These are phyloP conservation scores for Tetranychus cinnabarinus DNA, from an alignment of 1,140 invertebrate genomes.

Conservation along the genomic window DNA sequence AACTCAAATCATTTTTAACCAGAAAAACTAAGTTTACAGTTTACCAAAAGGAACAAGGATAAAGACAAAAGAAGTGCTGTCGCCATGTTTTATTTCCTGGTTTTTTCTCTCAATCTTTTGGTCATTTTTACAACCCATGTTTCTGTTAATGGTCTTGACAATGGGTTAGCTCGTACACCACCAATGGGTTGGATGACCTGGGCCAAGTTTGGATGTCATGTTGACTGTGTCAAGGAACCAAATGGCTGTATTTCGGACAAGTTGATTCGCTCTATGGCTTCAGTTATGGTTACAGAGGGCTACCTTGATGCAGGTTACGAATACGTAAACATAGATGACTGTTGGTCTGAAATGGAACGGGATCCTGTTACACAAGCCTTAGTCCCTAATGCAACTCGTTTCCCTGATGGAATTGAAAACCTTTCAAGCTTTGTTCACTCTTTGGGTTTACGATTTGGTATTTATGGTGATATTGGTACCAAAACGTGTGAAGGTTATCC, in stretches of 20 bases:
- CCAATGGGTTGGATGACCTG: constrained; percentile 85
- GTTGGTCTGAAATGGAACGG: constrained; percentile 53
- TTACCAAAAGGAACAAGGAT: too few relatives aligned
- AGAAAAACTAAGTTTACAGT: too few relatives aligned
- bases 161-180: constrained; percentile 55
- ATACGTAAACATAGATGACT: constrained; percentile 85
- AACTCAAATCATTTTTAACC: too few relatives aligned
- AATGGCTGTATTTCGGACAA: constrained; percentile 39
- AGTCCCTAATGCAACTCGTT: constrained; percentile 58
- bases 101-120: neutral
- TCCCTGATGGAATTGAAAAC: constrained; percentile 73
- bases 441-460: constrained; percentile 31
- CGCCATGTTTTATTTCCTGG: neutral
- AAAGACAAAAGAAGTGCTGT: too few relatives aligned
- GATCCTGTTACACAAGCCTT: constrained; percentile 28
- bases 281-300: constrained; percentile 62
- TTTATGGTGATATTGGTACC: constrained; percentile 28
- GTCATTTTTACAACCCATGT: neutral
- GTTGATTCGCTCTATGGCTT: constrained; percentile 72
- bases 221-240: constrained; percentile 5
- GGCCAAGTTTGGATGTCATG: constrained; percentile 57
- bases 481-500: constrained; percentile 33
- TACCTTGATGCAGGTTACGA: constrained; percentile 71
- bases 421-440: constrained; percentile 56
- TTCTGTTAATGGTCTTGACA: constrained; percentile 30